Evolutionary conservation across 2,113 vertebrate genomes (phyloP).

Genomic region (Notiomystis cincta): DNA sequence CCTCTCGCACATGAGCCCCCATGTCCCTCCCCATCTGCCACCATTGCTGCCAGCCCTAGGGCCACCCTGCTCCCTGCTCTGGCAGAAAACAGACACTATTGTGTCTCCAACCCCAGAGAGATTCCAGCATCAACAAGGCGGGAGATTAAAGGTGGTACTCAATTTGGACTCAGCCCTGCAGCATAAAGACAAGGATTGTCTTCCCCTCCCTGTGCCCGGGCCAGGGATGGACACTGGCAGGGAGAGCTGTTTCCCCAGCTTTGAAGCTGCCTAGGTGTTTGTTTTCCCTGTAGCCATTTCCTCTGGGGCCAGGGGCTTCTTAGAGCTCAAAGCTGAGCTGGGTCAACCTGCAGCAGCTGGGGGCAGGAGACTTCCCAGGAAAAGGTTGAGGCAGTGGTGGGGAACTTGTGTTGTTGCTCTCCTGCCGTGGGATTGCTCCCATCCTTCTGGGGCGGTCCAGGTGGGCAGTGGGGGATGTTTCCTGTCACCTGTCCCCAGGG

Average conservation of each 20-base stretch:
- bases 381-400: background rate
- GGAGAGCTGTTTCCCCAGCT: background rate
- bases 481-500: slow-evolving; percentile 70
- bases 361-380: background rate
- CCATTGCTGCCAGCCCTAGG: accelerated
- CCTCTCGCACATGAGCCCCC: background rate
- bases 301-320: background rate
- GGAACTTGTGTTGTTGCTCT: background rate
- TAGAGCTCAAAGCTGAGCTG: background rate
- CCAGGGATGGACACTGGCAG: background rate
- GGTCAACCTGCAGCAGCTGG: background rate
- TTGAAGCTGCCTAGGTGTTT: slow-evolving; percentile 24
- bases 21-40: accelerated
- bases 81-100: slow-evolving; percentile 6
- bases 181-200: background rate
- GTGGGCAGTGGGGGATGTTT: background rate
- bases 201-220: background rate
- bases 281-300: background rate
- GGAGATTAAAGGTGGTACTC: slow-evolving; percentile 5
- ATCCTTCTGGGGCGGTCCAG: background rate
- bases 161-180: background rate
- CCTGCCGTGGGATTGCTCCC: accelerated
- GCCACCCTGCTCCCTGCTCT: background rate
- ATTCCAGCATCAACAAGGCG: slow-evolving; percentile 29
- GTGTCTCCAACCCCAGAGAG: background rate